Percentiles rank a stretch among this genome's conserved stretches.
These are phyloP conservation scores for Brachionichthys hirsutus DNA, from an alignment of 2,113 vertebrate genomes.

Conservation along the genomic window DNA sequence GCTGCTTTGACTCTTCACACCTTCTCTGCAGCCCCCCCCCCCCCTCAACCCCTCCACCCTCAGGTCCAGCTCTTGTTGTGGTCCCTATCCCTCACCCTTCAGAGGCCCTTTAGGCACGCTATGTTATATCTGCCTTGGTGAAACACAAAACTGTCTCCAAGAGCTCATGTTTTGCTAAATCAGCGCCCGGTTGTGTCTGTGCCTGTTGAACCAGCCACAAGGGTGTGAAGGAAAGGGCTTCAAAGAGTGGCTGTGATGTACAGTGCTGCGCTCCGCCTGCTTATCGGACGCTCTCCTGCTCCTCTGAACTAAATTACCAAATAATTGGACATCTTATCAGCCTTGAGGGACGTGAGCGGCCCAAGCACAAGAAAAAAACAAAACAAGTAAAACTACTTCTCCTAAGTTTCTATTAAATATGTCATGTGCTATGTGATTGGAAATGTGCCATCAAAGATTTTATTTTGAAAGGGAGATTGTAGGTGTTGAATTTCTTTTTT, in stretches of 20 bases:
- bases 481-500: constrained; percentile 10
- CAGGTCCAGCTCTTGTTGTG: constrained; percentile 50
- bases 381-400: constrained; percentile 48
- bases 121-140: constrained; percentile 61
- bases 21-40: constrained; percentile 37
- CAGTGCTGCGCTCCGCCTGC: constrained; percentile 27
- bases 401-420: constrained; percentile 49
- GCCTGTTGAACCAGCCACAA: constrained; percentile 40
- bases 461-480: constrained; percentile 15
- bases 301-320: constrained; percentile 68
- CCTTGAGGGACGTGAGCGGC: constrained; percentile 59
- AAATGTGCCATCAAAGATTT: constrained; percentile 40
- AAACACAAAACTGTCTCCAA: constrained; percentile 69
- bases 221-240: constrained; percentile 68
- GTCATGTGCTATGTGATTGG: constrained; percentile 46
- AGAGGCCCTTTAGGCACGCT: constrained; percentile 43
- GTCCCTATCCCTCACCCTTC: constrained; percentile 36
- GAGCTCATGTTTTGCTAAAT: constrained; percentile 54
- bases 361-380: constrained; percentile 49
- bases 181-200: constrained; percentile 33
- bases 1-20: constrained; percentile 46
- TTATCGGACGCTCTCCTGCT: constrained; percentile 57
- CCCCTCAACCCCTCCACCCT: constrained; percentile 21
- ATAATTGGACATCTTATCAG: constrained; percentile 70
- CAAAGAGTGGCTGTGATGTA: constrained; percentile 50